phyloP scores from a whole-genome alignment of 2,113 vertebrate genomes.

The Bothrops jararaca region DNA sequence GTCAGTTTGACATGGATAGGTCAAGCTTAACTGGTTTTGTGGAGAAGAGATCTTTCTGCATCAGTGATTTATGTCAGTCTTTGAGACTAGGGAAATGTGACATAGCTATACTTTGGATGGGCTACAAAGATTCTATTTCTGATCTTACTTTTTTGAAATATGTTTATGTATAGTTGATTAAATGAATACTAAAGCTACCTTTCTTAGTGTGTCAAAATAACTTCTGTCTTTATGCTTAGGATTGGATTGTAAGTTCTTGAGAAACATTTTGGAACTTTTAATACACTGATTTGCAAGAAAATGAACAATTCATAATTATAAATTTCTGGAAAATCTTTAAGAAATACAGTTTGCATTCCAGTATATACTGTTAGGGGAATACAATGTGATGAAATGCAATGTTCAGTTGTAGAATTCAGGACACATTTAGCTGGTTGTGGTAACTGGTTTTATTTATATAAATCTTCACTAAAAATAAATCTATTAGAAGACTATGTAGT shows the following conservation, averaged over 20 bases:
- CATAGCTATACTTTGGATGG: neutral
- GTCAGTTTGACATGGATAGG: constrained; percentile 18
- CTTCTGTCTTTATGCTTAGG: neutral
- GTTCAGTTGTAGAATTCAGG: neutral
- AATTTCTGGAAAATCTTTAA: neutral
- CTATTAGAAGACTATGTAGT: neutral
- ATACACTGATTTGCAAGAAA: neutral
- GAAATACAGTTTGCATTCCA: neutral
- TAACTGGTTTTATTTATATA: neutral
- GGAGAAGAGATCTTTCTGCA: constrained; percentile 7
- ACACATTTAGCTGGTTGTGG: neutral
- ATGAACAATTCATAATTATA: neutral
- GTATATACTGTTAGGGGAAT: neutral
- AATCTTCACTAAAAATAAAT: neutral
- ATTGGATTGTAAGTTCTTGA: neutral
- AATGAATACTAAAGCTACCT: neutral
- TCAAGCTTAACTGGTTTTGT: constrained; percentile 22
- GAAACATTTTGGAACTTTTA: neutral
- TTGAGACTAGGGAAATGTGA: neutral
- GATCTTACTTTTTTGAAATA: neutral
- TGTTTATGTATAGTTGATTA: neutral
- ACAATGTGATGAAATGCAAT: neutral
- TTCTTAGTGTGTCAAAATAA: neutral
- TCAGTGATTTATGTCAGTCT: constrained; percentile 15
- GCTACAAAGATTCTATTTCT: neutral